Base-by-base conservation (phyloP, 2,888 invertebrate species). In the Chrysolina americana region DNA sequence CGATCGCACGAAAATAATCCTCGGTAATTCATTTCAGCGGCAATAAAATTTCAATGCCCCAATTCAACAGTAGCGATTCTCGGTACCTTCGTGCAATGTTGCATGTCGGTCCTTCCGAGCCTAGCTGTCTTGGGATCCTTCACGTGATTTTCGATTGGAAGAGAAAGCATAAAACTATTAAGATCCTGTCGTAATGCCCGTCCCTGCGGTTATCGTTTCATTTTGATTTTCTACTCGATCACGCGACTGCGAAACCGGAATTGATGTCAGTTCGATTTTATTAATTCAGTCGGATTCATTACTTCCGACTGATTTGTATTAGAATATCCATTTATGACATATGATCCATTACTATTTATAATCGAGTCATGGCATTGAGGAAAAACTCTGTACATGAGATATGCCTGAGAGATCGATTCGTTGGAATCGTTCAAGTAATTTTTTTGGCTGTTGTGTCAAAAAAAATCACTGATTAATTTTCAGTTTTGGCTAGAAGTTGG, bases 161-260 rank as follows among this genome's bases (percentile, higher is more conserved):
- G 64, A 62, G 66, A 76, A 76, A 53, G 70, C 78, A 73, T 76
- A 77, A 81, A 79, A 78, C 80, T 80, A 80, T 81, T 80, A 80
- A 78, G 77, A 78, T 73, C 71, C 79, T 74, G 79, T 78, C 79
- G 76, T 77, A 76, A 77, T 73, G 73, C 78, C 76, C 78, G 75
- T 73, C 80, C 80, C 73, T 65, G 73, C 70, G 79, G 80, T 82
- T 81, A 81, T 78, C 78, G 74, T 82, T 82, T 82, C 82, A 83
- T 83, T 81, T 80, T 75, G 80, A 81, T 81, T 80, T 73, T 71
- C 72, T 77, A 73, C 71, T 77, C 70, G 64, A 79, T 79, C 83
- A 83, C 83, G 83, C 83, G 77, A 83, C 73, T 70, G 65, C 71
- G 75, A 78, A 78, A 71, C 71, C 75, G 75, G 76, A 81, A 78